A percentile compares a stretch with the other conserved stretches of the same genome.
Evolutionary conservation across 1,140 invertebrate species (phyloP).

Genomic region (Copidosoma floridanum): DNA sequence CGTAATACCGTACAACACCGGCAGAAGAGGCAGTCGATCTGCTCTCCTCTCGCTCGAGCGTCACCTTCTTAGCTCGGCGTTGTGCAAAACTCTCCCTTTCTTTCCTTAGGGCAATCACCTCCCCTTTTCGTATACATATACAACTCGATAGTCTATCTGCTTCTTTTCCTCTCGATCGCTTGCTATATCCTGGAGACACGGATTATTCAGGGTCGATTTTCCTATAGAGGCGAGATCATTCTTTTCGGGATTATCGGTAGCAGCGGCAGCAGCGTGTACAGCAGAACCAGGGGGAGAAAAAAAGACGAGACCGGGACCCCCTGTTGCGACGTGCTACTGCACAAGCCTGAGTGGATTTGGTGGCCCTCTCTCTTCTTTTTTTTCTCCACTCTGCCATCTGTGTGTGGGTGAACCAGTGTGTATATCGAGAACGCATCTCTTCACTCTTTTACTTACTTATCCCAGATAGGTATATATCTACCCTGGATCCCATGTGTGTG

Average conservation of each 20-base stretch:
- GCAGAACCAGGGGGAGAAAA: background rate
- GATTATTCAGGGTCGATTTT: conserved; percentile 21
- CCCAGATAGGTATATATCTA: too few species aligned
- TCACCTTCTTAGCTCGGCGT: conserved; percentile 26
- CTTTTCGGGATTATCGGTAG: conserved; percentile 31
- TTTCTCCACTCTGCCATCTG: too few species aligned
- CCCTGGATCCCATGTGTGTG: too few species aligned
- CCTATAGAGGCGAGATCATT: conserved; percentile 19
- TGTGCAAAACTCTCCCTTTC: background rate
- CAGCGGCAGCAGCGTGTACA: too few species aligned
- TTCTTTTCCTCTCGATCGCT: background rate
- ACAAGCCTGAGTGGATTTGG: conserved; percentile 15
- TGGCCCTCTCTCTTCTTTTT: too few species aligned
- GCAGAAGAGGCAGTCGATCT: conserved; percentile 42
- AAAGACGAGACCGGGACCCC: conserved; percentile 6
- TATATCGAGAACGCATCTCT: too few species aligned
- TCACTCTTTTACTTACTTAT: too few species aligned
- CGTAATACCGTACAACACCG: too few species aligned
- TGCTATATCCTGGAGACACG: background rate
- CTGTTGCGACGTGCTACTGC: conserved; percentile 28
- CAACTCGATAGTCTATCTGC: conserved; percentile 14
- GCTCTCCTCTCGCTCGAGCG: conserved; percentile 33
- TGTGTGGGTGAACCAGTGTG: too few species aligned
- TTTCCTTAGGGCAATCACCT: background rate
- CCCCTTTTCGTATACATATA: too few species aligned